These are phyloP conservation scores for Orientallactaga bullata DNA, from an alignment of 2,113 vertebrate genomes.

Conservation along the genomic window DNA sequence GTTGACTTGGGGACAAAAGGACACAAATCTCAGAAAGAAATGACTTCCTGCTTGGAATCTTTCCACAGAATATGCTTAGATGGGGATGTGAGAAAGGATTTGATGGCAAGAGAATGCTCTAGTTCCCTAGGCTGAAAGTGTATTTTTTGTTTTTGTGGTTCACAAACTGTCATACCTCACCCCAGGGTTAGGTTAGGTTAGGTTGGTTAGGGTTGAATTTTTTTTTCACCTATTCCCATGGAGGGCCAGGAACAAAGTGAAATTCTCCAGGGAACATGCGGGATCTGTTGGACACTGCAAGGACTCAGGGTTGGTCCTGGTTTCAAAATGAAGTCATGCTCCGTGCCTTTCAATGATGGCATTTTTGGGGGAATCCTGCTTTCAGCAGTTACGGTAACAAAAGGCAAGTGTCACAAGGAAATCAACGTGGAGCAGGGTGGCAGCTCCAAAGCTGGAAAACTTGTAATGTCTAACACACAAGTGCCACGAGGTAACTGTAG, in stretches of 20 bases:
- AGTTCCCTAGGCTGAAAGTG: neutral
- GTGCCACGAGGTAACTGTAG: neutral
- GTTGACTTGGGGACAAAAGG: neutral
- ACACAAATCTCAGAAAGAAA: conserved; percentile 1
- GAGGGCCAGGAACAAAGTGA: neutral
- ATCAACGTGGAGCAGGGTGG: neutral
- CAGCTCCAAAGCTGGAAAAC: neutral
- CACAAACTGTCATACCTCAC: neutral
- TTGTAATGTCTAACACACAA: neutral
- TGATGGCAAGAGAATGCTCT: neutral
- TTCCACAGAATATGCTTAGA: neutral
- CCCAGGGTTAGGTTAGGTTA: too few relatives aligned
- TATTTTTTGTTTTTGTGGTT: neutral
- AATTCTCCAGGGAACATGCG: neutral
- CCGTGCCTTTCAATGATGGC: neutral
- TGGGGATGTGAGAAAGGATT: neutral
- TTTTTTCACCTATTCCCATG: neutral
- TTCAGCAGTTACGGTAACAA: conserved; percentile 20
- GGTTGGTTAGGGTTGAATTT: too few relatives aligned
- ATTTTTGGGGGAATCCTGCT: neutral
- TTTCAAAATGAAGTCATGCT: neutral
- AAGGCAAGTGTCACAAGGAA: neutral
- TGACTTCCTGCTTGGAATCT: conserved; percentile 38
- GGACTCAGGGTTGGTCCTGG: neutral
- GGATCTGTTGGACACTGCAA: neutral